These are phyloP conservation scores for Sandelia bainsii DNA, from an alignment of 2,797 vertebrate species.

Conservation along the genomic window DNA sequence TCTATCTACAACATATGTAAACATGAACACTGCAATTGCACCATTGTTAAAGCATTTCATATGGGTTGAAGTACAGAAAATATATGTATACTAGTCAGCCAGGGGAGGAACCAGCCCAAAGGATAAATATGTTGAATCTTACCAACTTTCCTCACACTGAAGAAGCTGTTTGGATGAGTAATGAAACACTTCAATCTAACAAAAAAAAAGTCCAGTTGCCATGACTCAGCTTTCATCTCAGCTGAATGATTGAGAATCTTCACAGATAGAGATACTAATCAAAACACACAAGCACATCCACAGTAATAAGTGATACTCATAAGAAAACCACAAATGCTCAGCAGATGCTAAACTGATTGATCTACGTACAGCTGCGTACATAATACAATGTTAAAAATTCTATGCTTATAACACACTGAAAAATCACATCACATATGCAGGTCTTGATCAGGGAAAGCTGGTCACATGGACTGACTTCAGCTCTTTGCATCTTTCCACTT, in stretches of 20 bases:
- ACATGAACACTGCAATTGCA: constrained; percentile 33
- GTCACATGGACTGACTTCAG: constrained; percentile 65
- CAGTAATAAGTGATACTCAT: constrained; percentile 30
- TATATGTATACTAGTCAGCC: neutral
- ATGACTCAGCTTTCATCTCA: too few species aligned
- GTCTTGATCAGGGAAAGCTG: constrained; percentile 44
- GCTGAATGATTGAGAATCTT: too few species aligned
- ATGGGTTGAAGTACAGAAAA: constrained; percentile 36
- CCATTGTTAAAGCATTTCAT: constrained; percentile 46
- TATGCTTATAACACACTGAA: constrained; percentile 1
- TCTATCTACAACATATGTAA: constrained; percentile 29
- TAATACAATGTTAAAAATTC: neutral
- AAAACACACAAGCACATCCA: constrained; percentile 32
- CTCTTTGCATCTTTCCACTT: constrained; percentile 65
- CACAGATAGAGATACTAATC: neutral
- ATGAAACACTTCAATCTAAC: too few species aligned
- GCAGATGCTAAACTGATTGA: constrained; percentile 14
- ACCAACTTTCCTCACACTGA: too few species aligned
- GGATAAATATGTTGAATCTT: too few species aligned
- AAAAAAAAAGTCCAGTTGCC: too few species aligned
- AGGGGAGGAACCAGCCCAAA: too few species aligned
- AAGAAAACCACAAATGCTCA: constrained; percentile 24
- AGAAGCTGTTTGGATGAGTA: too few species aligned
- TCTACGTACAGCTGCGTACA: neutral
- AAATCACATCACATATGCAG: constrained; percentile 25